These are phyloP conservation scores for Cosmopolites sordidus DNA, from an alignment of 2,888 invertebrate genomes.

Conservation along the genomic window DNA sequence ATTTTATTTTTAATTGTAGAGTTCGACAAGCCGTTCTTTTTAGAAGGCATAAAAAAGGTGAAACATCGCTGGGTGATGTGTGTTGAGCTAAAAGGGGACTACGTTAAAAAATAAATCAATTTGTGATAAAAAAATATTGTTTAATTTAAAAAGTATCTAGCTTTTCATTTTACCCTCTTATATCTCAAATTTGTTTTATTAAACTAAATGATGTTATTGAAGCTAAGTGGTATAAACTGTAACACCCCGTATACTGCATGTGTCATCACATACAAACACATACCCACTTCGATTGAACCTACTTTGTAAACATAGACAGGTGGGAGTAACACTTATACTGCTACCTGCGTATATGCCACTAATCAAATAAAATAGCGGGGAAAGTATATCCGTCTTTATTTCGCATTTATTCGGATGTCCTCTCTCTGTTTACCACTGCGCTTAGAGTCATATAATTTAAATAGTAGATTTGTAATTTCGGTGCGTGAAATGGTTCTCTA, in stretches of 20 bases:
- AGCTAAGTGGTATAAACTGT: too few relatives aligned
- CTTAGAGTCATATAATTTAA: slow-evolving; percentile 14
- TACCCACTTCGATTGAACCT: slow-evolving; percentile 19
- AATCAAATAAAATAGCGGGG: slow-evolving; percentile 19
- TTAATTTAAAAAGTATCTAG: too few relatives aligned
- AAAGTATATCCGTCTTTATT: slow-evolving; percentile 11
- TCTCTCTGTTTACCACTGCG: slow-evolving; percentile 3
- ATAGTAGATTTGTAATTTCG: slow-evolving; percentile 14
- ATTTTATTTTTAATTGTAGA: too few relatives aligned
- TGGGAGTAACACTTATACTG: slow-evolving; percentile 21
- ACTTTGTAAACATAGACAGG: slow-evolving; percentile 28
- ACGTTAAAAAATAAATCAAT: too few relatives aligned
- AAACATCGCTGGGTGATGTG: too few relatives aligned
- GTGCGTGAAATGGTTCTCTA: slow-evolving; percentile 15
- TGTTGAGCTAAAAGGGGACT: too few relatives aligned
- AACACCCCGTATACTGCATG: slow-evolving; percentile 18
- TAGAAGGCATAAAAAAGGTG: too few relatives aligned
- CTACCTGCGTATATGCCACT: slow-evolving; percentile 25
- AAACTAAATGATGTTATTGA: too few relatives aligned
- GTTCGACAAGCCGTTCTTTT: too few relatives aligned
- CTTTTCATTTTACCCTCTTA: too few relatives aligned
- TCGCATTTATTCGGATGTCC: not conserved
- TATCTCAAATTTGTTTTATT: too few relatives aligned
- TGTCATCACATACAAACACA: slow-evolving; percentile 17
- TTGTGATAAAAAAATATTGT: too few relatives aligned